phyloP scores from a whole-genome alignment of 2,888 invertebrate genomes.

The Ectemnius cavifrons region DNA sequence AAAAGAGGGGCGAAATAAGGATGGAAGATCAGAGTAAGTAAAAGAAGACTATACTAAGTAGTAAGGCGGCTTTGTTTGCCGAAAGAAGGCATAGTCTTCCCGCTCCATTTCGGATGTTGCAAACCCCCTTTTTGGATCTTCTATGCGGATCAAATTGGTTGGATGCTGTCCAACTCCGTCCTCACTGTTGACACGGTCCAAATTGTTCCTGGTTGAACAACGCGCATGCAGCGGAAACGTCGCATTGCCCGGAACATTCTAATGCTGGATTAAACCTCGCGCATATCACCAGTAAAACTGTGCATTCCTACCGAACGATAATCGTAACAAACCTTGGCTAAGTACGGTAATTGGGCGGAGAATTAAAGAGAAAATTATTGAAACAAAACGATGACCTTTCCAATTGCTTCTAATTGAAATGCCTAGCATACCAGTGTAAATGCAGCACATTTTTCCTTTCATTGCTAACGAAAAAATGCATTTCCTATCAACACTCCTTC shows the following conservation, averaged over 20 bases:
- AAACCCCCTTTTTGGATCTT: slow-evolving; percentile 11
- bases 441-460: no score
- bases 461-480: no score
- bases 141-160: slow-evolving; percentile 14
- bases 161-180: slow-evolving; percentile 25
- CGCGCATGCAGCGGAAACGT: slow-evolving; percentile 2
- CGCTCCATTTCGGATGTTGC: slow-evolving; percentile 2
- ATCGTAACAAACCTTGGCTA: no score
- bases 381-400: no score
- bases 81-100: neutral
- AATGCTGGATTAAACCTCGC: slow-evolving; percentile 64
- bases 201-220: slow-evolving; percentile 11
- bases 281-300: no score
- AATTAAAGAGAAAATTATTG: no score
- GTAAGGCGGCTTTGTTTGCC: neutral
- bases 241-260: slow-evolving; percentile 57
- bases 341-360: no score
- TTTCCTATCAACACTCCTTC: no score
- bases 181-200: slow-evolving; percentile 19
- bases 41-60: slow-evolving; percentile 10
- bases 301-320: no score
- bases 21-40: neutral
- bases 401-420: no score
- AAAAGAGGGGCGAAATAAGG: neutral
- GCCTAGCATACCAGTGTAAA: no score